Conservation (phyloP, 1,140 invertebrate genomes). For the Apolygus lucorum region DNA sequence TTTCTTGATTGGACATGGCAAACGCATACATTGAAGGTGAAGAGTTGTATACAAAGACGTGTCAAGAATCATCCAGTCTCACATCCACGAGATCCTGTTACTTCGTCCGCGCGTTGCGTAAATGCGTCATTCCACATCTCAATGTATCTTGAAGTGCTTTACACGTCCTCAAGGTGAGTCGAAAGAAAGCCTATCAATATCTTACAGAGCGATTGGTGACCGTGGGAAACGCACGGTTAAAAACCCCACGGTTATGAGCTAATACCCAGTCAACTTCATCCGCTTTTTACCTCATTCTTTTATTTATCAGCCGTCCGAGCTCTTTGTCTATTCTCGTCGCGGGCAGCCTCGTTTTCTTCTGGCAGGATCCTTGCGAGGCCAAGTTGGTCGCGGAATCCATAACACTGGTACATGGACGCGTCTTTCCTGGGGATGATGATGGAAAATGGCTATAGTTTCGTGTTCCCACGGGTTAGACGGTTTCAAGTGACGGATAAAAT, state of each 20-base stretch:
- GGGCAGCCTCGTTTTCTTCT: too few relatives aligned
- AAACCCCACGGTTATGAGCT: slow-evolving; percentile 7
- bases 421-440: too few relatives aligned
- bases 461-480: too few relatives aligned
- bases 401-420: too few relatives aligned
- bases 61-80: background rate
- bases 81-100: background rate
- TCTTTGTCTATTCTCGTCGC: slow-evolving; percentile 5
- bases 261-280: slow-evolving; percentile 16
- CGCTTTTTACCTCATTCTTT: slow-evolving; percentile 3
- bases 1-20: too few relatives aligned
- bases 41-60: background rate
- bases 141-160: background rate
- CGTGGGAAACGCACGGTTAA: slow-evolving; percentile 7
- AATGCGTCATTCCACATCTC: too few relatives aligned
- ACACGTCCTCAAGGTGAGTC: background rate
- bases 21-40: background rate
- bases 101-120: too few relatives aligned
- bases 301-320: background rate
- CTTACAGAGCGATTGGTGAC: background rate
- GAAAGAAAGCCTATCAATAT: slow-evolving; percentile 14
- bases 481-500: too few relatives aligned
- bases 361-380: too few relatives aligned
- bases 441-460: too few relatives aligned
- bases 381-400: too few relatives aligned